These are phyloP conservation scores for Eolophus roseicapilla DNA, from an alignment of 2,113 vertebrate species.

Conservation along the genomic window DNA sequence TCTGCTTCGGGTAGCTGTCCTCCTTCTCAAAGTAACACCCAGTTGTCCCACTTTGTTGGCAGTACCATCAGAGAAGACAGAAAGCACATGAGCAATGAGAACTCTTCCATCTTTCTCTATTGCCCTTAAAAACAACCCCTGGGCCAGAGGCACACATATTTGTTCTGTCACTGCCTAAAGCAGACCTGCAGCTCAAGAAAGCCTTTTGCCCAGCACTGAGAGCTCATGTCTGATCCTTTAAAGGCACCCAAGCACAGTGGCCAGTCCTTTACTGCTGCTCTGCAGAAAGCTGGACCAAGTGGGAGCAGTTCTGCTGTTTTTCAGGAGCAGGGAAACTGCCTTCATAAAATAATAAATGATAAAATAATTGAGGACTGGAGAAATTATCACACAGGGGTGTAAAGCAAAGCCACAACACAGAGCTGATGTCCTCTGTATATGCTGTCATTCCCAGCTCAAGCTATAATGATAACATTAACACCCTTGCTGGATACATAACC, in stretches of 20 bases:
- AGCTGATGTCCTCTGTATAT: not conserved
- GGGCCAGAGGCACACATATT: not conserved
- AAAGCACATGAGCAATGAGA: not conserved
- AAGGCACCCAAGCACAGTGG: not conserved
- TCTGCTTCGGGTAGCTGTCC: not conserved
- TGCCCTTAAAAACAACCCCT: not conserved
- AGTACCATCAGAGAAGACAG: not conserved
- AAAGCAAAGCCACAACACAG: conserved; percentile 42
- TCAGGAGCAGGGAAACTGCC: not conserved
- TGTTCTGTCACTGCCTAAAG: not conserved
- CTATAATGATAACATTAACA: conserved; percentile 53
- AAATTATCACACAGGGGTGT: not conserved
- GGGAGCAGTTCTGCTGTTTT: not conserved
- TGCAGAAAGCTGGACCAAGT: not conserved
- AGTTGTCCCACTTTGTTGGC: not conserved
- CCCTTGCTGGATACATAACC: conserved; percentile 24
- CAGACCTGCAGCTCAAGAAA: not conserved
- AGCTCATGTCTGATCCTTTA: not conserved
- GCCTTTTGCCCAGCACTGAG: not conserved
- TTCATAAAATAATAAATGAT: not conserved
- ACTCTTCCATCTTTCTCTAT: not conserved
- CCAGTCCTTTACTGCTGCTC: not conserved
- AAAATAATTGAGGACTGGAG: not conserved
- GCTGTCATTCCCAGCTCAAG: conserved; percentile 14
- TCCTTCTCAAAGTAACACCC: not conserved